Percentiles rank a stretch among this genome's conserved stretches.
Evolutionary conservation across 2,797 vertebrate genomes (phyloP).

Genomic region (Mastacembelus armatus): DNA sequence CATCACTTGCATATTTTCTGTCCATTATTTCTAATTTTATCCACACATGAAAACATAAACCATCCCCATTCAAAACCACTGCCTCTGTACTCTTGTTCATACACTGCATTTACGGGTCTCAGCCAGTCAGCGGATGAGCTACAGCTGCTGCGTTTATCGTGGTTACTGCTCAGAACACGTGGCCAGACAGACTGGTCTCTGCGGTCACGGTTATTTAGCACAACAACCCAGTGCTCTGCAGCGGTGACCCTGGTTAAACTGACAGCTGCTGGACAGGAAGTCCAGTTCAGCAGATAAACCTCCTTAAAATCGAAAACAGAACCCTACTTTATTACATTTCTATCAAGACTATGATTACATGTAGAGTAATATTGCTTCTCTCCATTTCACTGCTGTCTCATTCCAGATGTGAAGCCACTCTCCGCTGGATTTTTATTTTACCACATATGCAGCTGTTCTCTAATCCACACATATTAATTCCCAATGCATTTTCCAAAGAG

Average conservation of each 20-base stretch:
- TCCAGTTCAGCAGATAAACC: neutral
- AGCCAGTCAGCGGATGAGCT: no score
- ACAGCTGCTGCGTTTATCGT: conserved; percentile 1
- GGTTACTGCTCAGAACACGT: neutral
- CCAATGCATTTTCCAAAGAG: conserved; percentile 20
- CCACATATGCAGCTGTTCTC: conserved; percentile 23
- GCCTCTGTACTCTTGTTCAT: no score
- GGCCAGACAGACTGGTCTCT: conserved; percentile 9
- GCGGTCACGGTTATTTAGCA: neutral
- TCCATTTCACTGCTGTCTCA: neutral
- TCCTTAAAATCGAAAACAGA: neutral
- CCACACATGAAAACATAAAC: neutral
- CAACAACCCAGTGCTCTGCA: neutral
- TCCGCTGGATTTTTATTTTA: conserved; percentile 4
- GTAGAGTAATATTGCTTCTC: neutral
- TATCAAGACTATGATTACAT: neutral
- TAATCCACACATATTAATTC: conserved; percentile 34
- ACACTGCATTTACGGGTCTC: no score
- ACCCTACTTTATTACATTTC: no score
- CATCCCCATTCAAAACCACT: no score
- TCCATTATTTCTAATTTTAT: neutral
- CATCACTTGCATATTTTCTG: neutral
- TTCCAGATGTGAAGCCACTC: neutral
- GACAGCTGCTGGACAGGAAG: neutral
- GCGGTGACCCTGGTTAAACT: conserved; percentile 1